Percentiles rank a stretch among this genome's conserved stretches.
Evolutionary conservation across 2,113 vertebrate species (phyloP).

Genomic region (Accipiter virgatus): DNA sequence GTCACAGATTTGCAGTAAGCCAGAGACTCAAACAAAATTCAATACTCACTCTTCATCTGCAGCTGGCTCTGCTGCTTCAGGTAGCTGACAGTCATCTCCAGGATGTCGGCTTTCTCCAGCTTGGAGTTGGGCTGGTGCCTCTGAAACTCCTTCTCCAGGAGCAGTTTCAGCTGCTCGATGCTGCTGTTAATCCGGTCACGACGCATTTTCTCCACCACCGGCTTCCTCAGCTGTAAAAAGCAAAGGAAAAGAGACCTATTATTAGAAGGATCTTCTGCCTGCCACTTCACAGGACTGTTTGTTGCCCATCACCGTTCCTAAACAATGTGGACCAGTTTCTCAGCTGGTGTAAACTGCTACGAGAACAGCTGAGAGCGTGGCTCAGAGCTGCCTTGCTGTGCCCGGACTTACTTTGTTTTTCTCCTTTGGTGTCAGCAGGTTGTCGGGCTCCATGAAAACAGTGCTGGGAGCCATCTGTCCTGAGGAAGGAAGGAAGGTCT

Average conservation of each 20-base stretch:
- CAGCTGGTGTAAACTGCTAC: background rate
- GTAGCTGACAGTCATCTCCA: constrained; percentile 72
- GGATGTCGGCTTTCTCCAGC: constrained; percentile 74
- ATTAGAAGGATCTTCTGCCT: background rate
- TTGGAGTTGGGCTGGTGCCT: constrained; percentile 66
- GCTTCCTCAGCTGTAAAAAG: constrained; percentile 81
- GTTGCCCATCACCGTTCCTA: background rate
- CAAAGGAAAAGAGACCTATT: background rate
- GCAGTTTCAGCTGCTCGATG: constrained; percentile 72
- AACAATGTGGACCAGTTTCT: background rate
- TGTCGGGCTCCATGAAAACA: constrained; percentile 40
- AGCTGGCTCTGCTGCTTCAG: constrained; percentile 67
- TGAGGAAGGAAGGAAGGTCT: background rate
- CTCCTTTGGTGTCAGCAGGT: constrained; percentile 50
- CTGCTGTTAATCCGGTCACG: constrained; percentile 86
- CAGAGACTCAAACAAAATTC: background rate
- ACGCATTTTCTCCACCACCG: constrained; percentile 87
- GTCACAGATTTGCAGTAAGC: background rate
- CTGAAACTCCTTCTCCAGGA: background rate
- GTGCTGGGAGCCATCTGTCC: constrained; percentile 66
- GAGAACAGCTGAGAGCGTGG: background rate
- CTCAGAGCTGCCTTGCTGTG: background rate
- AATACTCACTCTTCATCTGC: constrained; percentile 56
- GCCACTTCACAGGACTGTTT: background rate
- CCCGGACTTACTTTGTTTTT: constrained; percentile 76